Base-by-base conservation (phyloP, 30 jellyfish, hydroid and myxozoan species). In the Pseudorhiza aurosa region DNA sequence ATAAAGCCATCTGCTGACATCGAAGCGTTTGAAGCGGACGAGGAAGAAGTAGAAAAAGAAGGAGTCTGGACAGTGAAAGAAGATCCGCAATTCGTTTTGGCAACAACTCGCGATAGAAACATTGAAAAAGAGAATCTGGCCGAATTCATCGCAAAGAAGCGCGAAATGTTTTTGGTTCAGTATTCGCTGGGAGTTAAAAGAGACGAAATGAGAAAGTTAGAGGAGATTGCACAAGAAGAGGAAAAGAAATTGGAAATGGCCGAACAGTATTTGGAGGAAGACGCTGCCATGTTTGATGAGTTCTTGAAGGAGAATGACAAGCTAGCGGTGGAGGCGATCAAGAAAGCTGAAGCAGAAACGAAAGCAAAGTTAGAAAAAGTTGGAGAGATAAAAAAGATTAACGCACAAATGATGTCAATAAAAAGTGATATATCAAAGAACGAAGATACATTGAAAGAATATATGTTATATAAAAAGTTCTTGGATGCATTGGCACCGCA, bases 251-350 rank as follows among this genome's bases (percentile, higher is more conserved):
- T 93, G 47, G 99, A 93, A 39, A 68, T 93, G 76, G 99, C 99
- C 12, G 99, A 93, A 35, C 97, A 87, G 49, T 87, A 86, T 72
- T 67, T 93, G 45, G 99, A 93, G 60, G 99, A 93, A 82, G 99
- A 93, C 50, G 99, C 99, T 0, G 88, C 96, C 69, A 93, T 93
- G 99, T 93, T 93, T 87, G 99, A 93, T 75, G 99, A 93, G 68
- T 93, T 93, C 63, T 51, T 93, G 75, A 93, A 93, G 63, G 96
- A 87, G 36, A 93, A 93, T 81, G 99, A 93, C 43, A 93, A 93
- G 50, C 79, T 88, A 32, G 99, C 99, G 1, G 99, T 93, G 11
- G 99, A 87, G 26, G 99, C 99, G 3, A 87, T 93, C 67, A 93
- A 87, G 77, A 93, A 96, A 26, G 99, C 99, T 7, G 99, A 93